These are phyloP conservation scores for Cyprinodon tularosa DNA, from an alignment of 2,113 vertebrate genomes.

Conservation along the genomic window DNA sequence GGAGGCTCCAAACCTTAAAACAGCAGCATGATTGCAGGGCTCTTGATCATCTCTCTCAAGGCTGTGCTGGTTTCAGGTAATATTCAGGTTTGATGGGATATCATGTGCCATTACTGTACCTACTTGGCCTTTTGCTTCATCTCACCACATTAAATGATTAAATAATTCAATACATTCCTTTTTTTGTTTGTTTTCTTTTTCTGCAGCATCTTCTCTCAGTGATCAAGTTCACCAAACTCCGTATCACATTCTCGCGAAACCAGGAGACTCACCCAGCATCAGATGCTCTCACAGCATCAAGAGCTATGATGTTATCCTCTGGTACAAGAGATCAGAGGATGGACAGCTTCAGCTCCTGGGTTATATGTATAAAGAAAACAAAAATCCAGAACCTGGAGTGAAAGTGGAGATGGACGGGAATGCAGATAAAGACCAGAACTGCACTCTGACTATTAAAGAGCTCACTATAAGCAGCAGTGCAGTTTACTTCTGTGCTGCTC, in stretches of 20 bases:
- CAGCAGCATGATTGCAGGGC: neutral
- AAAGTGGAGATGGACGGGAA: slow-evolving; percentile 8
- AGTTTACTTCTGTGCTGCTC: slow-evolving; percentile 11
- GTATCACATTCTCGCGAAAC: neutral
- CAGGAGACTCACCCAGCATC: slow-evolving; percentile 4
- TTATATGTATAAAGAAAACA: neutral
- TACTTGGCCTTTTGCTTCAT: too few relatives aligned
- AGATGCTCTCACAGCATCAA: slow-evolving; percentile 39
- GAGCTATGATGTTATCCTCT: slow-evolving; percentile 12
- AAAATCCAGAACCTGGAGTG: slow-evolving; percentile 1
- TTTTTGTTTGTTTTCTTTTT: neutral
- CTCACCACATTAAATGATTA: too few relatives aligned
- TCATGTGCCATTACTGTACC: neutral
- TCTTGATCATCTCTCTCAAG: neutral
- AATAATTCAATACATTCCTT: too few relatives aligned
- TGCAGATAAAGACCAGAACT: slow-evolving; percentile 8
- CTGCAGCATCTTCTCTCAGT: slow-evolving; percentile 21
- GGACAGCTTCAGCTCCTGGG: slow-evolving; percentile 36
- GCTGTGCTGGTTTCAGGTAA: neutral
- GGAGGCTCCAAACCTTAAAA: neutral
- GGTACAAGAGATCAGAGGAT: slow-evolving; percentile 46
- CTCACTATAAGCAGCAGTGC: slow-evolving; percentile 17
- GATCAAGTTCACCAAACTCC: slow-evolving; percentile 29
- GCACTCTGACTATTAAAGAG: slow-evolving; percentile 17
- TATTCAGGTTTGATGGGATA: neutral